Conservation (phyloP, 1,140 invertebrate species). For the Trichonephila inaurata region DNA sequence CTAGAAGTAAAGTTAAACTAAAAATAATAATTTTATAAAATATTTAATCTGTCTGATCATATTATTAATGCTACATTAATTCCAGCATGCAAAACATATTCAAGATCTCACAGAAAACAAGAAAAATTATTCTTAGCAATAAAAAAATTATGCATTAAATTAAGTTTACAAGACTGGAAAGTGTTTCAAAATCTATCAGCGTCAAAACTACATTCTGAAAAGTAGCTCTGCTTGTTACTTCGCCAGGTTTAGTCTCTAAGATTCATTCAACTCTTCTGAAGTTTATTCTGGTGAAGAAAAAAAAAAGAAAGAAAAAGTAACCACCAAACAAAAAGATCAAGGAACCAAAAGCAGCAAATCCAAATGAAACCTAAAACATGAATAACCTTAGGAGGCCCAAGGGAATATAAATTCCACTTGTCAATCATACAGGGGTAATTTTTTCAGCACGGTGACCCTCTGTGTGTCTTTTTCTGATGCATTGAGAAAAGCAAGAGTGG, state of each 20-base stretch:
- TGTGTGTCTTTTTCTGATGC: not conserved
- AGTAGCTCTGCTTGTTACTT: not conserved
- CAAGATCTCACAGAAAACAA: not conserved
- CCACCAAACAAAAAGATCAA: not conserved
- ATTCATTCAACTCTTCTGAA: slow-evolving; percentile 15
- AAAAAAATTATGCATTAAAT: no score
- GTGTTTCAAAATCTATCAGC: not conserved
- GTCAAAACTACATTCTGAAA: not conserved
- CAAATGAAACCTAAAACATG: slow-evolving; percentile 45
- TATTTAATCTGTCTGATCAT: no score
- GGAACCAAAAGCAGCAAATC: not conserved
- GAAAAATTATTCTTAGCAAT: not conserved
- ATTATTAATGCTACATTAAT: no score
- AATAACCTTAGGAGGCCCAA: slow-evolving; percentile 45
- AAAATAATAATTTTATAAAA: no score
- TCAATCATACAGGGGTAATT: slow-evolving; percentile 20
- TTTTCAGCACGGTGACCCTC: slow-evolving; percentile 11
- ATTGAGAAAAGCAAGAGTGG: not conserved
- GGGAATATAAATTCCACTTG: slow-evolving; percentile 46
- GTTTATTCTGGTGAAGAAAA: not conserved
- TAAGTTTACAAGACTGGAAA: not conserved
- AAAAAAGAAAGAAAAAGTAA: not conserved
- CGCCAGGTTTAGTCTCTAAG: not conserved
- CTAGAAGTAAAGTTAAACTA: no score
- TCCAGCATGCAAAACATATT: no score